phyloP scores from a whole-genome alignment of 2,113 vertebrate genomes.

The Gorilla gorilla region DNA sequence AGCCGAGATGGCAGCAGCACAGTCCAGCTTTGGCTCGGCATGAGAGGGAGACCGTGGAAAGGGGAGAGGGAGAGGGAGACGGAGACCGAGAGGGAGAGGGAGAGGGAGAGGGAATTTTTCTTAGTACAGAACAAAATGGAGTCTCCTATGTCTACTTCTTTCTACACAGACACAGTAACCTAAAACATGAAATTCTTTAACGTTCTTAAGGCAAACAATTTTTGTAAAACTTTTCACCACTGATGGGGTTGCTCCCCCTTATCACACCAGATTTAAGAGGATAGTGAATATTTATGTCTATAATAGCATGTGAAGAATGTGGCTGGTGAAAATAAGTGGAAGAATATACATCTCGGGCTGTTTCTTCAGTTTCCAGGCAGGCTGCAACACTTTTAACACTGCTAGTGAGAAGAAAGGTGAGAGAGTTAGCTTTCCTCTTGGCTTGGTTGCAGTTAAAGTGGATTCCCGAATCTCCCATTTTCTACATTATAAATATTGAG shows the following conservation, averaged over 20 bases:
- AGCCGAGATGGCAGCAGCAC: too few relatives aligned
- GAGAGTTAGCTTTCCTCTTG: neutral
- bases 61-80: too few relatives aligned
- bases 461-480: neutral
- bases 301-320: neutral
- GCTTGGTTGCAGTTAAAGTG: neutral
- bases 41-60: too few relatives aligned
- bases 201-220: neutral
- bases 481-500: constrained; percentile 25
- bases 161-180: too few relatives aligned
- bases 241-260: neutral
- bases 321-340: neutral
- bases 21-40: too few relatives aligned
- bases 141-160: too few relatives aligned
- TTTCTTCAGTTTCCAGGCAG: neutral
- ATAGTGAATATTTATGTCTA: neutral
- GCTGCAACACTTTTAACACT: neutral
- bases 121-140: too few relatives aligned
- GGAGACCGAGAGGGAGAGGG: too few relatives aligned
- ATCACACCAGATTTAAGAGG: neutral
- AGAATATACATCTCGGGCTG: neutral
- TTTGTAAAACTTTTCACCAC: neutral
- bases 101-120: too few relatives aligned
- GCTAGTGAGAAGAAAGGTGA: neutral
- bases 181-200: neutral